phyloP scores from a whole-genome alignment of 2,797 vertebrate genomes.

The Premnoplex brunnescens region DNA sequence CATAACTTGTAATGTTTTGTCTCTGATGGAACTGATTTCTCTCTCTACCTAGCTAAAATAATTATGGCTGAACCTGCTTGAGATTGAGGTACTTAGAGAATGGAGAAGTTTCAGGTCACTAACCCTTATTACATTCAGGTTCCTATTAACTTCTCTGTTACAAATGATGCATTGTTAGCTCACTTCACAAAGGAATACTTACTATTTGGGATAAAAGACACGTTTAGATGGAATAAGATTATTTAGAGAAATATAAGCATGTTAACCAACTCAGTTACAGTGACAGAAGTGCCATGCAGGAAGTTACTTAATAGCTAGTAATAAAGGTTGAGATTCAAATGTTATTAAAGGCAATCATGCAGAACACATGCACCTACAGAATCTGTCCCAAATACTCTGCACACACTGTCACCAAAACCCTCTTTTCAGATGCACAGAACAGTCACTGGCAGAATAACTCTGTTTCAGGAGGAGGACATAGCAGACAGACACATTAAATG shows the following conservation, averaged over 20 bases:
- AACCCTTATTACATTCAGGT: neutral
- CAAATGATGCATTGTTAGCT: constrained; percentile 44
- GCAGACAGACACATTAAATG: neutral
- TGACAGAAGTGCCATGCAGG: neutral
- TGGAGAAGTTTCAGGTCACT: constrained; percentile 25
- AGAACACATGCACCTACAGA: neutral
- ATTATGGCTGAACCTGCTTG: constrained; percentile 24
- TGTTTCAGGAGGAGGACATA: neutral
- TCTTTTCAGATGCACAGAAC: neutral
- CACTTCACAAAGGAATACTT: constrained; percentile 23
- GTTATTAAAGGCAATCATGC: neutral
- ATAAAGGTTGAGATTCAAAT: constrained; percentile 15
- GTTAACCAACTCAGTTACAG: constrained; percentile 4
- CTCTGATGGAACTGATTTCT: constrained; percentile 31
- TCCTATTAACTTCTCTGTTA: constrained; percentile 36
- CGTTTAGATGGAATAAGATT: neutral
- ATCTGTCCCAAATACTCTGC: neutral
- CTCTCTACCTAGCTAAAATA: constrained; percentile 33
- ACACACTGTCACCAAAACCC: neutral
- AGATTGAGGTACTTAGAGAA: neutral
- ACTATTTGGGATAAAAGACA: neutral
- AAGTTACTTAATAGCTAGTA: constrained; percentile 34
- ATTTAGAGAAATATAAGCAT: constrained; percentile 27
- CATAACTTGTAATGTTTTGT: constrained; percentile 45
- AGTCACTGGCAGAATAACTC: neutral